Percentiles rank a stretch among this genome's conserved stretches.
phyloP scores from a whole-genome alignment of 1,140 invertebrate species.

The Globodera rostochiensis region DNA sequence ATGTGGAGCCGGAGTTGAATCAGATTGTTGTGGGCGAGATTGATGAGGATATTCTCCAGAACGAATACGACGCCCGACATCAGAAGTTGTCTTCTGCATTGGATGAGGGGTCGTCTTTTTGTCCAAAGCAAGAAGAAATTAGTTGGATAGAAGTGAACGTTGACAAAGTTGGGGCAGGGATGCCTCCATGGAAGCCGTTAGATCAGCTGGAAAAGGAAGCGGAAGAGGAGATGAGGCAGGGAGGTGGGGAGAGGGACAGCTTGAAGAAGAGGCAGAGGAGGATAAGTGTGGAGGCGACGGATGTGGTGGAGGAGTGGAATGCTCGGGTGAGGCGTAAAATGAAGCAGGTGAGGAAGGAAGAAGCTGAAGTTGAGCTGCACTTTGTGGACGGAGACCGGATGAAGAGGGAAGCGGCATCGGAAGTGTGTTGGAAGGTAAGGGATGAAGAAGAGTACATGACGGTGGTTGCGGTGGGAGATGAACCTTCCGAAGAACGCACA shows the following conservation, averaged over 20 bases:
- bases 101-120: constrained; percentile 11
- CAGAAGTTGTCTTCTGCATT: background rate
- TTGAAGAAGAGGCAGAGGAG: background rate
- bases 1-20: background rate
- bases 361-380: background rate
- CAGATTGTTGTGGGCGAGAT: background rate
- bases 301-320: constrained; percentile 26
- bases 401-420: background rate
- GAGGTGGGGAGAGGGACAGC: background rate
- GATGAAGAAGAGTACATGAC: background rate
- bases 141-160: background rate
- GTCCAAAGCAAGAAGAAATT: constrained; percentile 1
- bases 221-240: background rate
- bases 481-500: background rate
- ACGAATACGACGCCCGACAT: background rate
- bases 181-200: background rate
- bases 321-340: background rate
- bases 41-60: constrained; percentile 6
- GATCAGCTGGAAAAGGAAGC: background rate
- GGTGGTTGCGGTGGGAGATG: too few species aligned
- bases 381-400: background rate
- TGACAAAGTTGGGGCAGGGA: background rate
- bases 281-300: constrained; percentile 17
- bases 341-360: background rate
- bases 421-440: background rate